Evolutionary conservation across 1,140 invertebrate species (phyloP).

Genomic region (Bombus turneri): DNA sequence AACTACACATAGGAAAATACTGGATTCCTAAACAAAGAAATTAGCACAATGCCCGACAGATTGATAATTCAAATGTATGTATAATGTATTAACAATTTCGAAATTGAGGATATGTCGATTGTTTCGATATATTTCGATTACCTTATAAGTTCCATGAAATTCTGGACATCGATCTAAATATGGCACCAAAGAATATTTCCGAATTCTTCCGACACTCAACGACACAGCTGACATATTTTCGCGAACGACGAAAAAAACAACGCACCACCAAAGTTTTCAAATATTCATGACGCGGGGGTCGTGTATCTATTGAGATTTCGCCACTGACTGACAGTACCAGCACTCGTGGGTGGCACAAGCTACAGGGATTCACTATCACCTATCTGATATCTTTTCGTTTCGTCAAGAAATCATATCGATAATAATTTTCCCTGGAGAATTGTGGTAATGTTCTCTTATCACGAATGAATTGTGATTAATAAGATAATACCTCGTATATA

Average conservation of each 20-base stretch:
- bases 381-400: conserved; percentile 16
- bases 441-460: conserved; percentile 52
- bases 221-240: conserved; percentile 48
- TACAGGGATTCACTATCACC: conserved; percentile 15
- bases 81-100: not conserved
- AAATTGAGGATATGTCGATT: not conserved
- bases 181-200: conserved; percentile 73
- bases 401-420: conserved; percentile 28
- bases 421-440: conserved; percentile 41
- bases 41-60: not conserved
- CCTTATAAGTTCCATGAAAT: conserved; percentile 72
- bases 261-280: not conserved
- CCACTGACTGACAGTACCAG: conserved; percentile 34
- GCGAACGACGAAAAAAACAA: not conserved
- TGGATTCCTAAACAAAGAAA: not conserved
- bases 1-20: not conserved
- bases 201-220: conserved; percentile 45
- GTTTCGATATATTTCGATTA: conserved; percentile 20
- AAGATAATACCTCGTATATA: conserved; percentile 31
- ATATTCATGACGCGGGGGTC: not conserved
- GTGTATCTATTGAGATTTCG: conserved; percentile 39
- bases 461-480: conserved; percentile 31
- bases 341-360: not conserved
- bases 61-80: not conserved
- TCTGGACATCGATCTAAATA: conserved; percentile 72